These are phyloP conservation scores for Tenthredo mesomela DNA, from an alignment of 2,888 invertebrate genomes.

Conservation along the genomic window DNA sequence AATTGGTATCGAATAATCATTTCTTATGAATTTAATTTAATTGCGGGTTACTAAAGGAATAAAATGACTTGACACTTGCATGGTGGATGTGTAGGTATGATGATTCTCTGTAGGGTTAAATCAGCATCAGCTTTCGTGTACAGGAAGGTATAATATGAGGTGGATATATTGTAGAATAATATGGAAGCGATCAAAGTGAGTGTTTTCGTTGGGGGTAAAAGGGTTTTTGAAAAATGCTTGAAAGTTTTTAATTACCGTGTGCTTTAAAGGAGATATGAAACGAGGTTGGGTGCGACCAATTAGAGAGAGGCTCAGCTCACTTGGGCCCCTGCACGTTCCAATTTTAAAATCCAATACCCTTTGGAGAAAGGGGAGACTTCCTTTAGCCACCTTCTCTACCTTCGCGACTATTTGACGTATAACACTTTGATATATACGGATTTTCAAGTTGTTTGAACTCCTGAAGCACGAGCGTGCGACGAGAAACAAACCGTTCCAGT, in stretches of 20 bases:
- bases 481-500: conserved; percentile 24
- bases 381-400: not conserved
- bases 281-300: conserved; percentile 21
- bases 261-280: conserved; percentile 43
- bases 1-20: not conserved
- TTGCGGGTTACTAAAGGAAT: not conserved
- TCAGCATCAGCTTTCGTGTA: not conserved
- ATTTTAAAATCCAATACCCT: conserved; percentile 44
- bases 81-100: not conserved
- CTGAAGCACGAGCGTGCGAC: not conserved
- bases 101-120: not conserved
- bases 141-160: not conserved
- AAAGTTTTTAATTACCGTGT: conserved; percentile 44
- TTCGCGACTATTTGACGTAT: conserved; percentile 25
- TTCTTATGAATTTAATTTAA: not conserved
- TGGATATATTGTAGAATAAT: not conserved
- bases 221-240: conserved; percentile 35
- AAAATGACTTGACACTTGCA: not conserved
- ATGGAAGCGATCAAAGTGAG: conserved; percentile 45
- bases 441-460: conserved; percentile 18
- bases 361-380: not conserved
- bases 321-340: conserved; percentile 18
- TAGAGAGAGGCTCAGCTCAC: conserved; percentile 25
- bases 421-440: conserved; percentile 24
- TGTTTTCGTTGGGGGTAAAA: not conserved